Percentiles rank a stretch among this genome's conserved stretches.
These are phyloP conservation scores for Leptopilina syphax DNA, from an alignment of 2,888 invertebrate genomes.

Conservation along the genomic window DNA sequence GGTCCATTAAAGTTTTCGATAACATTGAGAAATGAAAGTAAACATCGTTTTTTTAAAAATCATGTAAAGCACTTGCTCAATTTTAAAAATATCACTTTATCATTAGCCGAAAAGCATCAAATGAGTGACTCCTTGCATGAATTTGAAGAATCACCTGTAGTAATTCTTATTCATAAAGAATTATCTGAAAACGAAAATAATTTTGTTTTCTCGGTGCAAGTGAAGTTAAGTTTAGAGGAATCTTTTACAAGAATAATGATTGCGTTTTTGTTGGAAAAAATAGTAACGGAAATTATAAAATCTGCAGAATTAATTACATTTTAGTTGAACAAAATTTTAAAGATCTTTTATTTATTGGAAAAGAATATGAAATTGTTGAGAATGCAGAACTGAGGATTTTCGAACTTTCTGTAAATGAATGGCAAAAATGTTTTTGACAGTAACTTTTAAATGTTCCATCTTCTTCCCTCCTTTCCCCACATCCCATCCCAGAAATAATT, in stretches of 20 bases:
- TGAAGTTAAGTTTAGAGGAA: not conserved
- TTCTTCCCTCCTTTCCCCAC: constrained; percentile 5
- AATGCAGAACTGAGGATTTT: constrained; percentile 1
- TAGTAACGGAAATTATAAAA: not conserved
- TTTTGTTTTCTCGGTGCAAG: not conserved
- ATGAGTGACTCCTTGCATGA: constrained; percentile 5
- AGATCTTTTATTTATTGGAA: not conserved
- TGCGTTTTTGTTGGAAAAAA: not conserved
- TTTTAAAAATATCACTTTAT: constrained; percentile 49
- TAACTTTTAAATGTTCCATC: not conserved
- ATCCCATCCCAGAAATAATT: constrained; percentile 20
- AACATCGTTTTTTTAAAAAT: constrained; percentile 58
- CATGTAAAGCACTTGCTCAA: constrained; percentile 47
- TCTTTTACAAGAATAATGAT: constrained; percentile 2
- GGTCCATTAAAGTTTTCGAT: not conserved
- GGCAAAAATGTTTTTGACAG: not conserved
- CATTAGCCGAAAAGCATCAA: constrained; percentile 1
- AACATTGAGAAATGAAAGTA: constrained; percentile 44
- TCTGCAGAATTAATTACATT: not conserved
- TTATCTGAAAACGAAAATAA: not conserved
- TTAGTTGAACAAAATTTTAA: not conserved
- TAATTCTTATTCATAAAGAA: not conserved
- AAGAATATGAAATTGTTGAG: not conserved
- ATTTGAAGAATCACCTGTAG: not conserved
- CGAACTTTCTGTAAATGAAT: not conserved